Percentiles rank a stretch among this genome's conserved stretches.
Conservation (phyloP, 2,797 vertebrate genomes). For the Clarias platycephalus region DNA sequence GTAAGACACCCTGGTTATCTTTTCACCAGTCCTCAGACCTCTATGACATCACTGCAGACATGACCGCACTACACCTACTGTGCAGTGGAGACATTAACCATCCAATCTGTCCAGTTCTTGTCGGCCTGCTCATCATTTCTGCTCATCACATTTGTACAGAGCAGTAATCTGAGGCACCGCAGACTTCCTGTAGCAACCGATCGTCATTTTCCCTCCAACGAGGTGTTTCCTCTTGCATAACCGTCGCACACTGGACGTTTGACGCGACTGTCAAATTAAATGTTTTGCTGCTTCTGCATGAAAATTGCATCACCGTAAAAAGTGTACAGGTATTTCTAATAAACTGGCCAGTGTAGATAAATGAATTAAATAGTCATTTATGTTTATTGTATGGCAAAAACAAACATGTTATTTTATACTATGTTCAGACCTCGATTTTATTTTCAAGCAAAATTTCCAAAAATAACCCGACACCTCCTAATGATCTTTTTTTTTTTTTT, state of each 20-base stretch:
- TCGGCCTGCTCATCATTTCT: background rate
- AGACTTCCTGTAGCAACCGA: background rate
- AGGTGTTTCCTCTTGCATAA: background rate
- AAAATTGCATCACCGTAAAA: background rate
- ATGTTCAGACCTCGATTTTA: background rate
- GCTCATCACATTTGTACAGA: background rate
- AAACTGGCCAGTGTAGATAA: background rate
- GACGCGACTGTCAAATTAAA: background rate
- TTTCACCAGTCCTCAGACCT: background rate
- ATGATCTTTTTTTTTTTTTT: background rate
- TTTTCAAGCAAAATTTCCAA: background rate
- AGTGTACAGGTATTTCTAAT: background rate
- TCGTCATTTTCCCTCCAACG: background rate
- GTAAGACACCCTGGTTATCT: background rate
- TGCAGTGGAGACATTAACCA: too few species aligned
- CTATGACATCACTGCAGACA: background rate
- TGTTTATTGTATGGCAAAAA: background rate
- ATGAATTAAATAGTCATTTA: background rate
- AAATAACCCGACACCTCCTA: background rate
- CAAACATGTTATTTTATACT: too few species aligned
- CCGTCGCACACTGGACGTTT: background rate
- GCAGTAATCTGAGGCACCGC: background rate
- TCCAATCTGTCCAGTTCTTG: background rate
- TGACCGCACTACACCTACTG: background rate
- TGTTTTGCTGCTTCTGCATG: background rate